Percentiles rank a stretch among this genome's conserved stretches.
Evolutionary conservation across 1,140 invertebrate genomes (phyloP).

Genomic region (Aethina tumida): DNA sequence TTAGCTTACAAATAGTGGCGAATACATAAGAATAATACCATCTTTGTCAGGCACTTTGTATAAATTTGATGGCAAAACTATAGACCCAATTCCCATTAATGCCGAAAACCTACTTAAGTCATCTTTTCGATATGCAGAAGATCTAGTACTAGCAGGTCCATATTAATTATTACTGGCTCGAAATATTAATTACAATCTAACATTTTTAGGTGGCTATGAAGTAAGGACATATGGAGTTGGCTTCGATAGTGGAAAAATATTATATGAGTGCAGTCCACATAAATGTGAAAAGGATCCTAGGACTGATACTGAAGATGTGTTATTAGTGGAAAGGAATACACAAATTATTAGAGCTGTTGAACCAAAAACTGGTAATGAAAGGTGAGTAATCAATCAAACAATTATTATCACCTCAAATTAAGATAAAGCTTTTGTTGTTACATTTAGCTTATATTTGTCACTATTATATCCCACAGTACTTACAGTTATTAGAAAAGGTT

Average conservation of each 20-base stretch:
- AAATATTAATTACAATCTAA: not conserved
- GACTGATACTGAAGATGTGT: constrained; percentile 48
- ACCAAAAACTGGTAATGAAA: constrained; percentile 69
- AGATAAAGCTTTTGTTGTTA: too few relatives aligned
- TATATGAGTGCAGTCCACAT: constrained; percentile 66
- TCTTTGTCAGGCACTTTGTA: constrained; percentile 84
- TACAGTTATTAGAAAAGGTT: too few relatives aligned
- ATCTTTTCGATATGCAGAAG: constrained; percentile 75
- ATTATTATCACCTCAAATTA: too few relatives aligned
- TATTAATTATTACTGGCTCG: constrained; percentile 3
- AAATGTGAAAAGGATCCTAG: constrained; percentile 54
- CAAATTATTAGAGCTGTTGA: constrained; percentile 83
- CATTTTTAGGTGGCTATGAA: constrained; percentile 48
- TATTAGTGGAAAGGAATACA: constrained; percentile 70
- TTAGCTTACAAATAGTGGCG: constrained; percentile 75
- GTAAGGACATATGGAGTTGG: constrained; percentile 62
- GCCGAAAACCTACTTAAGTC: constrained; percentile 75
- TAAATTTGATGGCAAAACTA: constrained; percentile 78
- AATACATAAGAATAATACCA: constrained; percentile 80
- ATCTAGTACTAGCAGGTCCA: constrained; percentile 75
- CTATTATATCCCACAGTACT: too few relatives aligned
- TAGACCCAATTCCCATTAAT: constrained; percentile 77
- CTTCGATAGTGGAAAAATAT: constrained; percentile 59
- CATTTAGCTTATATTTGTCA: too few relatives aligned
- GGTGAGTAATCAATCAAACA: too few relatives aligned